Base-by-base conservation (phyloP, 1,140 invertebrate species). In the Zaprionus inermis region DNA sequence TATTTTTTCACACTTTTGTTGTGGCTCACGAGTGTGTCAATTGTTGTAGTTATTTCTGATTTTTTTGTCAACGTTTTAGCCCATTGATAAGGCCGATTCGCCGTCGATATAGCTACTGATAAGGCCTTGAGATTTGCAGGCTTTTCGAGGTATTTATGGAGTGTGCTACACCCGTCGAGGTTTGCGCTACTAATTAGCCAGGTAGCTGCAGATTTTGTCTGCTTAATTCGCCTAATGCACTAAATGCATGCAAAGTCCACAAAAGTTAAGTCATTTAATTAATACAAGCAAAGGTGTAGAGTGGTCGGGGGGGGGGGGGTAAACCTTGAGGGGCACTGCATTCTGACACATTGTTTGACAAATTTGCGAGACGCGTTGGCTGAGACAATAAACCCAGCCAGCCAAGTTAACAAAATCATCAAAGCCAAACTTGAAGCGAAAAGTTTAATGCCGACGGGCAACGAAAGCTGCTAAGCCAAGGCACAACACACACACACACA, bases 341-440 rank as follows among this genome's bases (percentile, higher is more conserved):
- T 79, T 88, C 73, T 90, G 85, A 85, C 85, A 89, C 85, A 90
- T 89, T 89, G 85, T 89, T 89, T 89, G 85, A 89, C 85, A 89
- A 89, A 89, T 90, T 90, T 89, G 81, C 78, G 72, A 76, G 78
- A 73, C 76, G 66, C 72, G 74, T 64, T 66, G 75, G 75, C 66
- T 64, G 55, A 51, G 51, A 78, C 58, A 61, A 71, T 73, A 63
- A 77, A 63, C 73, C 60, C 41, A 6, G 72, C 28, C 57, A 61
- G 55, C 34, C 68, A 76, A 79, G 81, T 80, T 72, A 79, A 78
- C 67, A 81, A 79, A 89, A 88, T 88, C 84, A 81, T 89, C 84
- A 88, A 84, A 88, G 84, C 84, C 72, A 84, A 84, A 84, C 77
- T 84, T 80, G 30, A 66, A 70, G 66, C 57, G 67, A 76, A 81